Evolutionary conservation across 2,888 invertebrate genomes (phyloP).

Genomic region (Alviniconcha strummeri): DNA sequence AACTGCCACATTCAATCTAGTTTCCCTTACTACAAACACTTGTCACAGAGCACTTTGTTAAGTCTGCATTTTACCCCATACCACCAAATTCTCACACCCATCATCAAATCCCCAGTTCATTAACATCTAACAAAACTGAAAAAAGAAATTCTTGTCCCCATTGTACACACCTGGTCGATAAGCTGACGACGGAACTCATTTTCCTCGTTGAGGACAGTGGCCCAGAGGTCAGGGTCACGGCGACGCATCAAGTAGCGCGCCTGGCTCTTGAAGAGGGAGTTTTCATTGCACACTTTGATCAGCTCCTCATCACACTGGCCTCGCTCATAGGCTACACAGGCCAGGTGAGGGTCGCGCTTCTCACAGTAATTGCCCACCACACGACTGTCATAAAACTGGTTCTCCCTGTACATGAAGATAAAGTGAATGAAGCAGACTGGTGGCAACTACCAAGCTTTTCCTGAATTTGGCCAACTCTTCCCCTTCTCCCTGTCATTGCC

Average conservation of each 20-base stretch:
- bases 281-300: slow-evolving; percentile 99
- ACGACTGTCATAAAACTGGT: slow-evolving; percentile 93
- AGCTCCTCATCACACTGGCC: slow-evolving; percentile 98
- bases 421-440: too few relatives aligned
- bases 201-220: slow-evolving; percentile 91
- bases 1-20: too few relatives aligned
- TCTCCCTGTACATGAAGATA: slow-evolving; percentile 77
- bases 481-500: too few relatives aligned
- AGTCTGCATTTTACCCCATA: too few relatives aligned
- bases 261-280: slow-evolving; percentile 98
- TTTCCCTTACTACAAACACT: too few relatives aligned
- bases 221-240: slow-evolving; percentile 96
- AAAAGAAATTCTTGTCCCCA: neutral
- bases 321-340: slow-evolving; percentile 98
- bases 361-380: slow-evolving; percentile 97
- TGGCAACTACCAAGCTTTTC: too few relatives aligned
- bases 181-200: slow-evolving; percentile 96
- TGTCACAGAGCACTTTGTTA: too few relatives aligned
- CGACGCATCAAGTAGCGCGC: slow-evolving; percentile 96
- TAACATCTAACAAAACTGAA: too few relatives aligned
- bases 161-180: slow-evolving; percentile 84
- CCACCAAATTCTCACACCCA: too few relatives aligned
- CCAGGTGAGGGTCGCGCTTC: slow-evolving; percentile 98
- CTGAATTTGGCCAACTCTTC: too few relatives aligned
- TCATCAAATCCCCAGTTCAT: too few relatives aligned